Evolutionary conservation across 2,888 invertebrate genomes (phyloP).

Genomic region (Baronia brevicornis): DNA sequence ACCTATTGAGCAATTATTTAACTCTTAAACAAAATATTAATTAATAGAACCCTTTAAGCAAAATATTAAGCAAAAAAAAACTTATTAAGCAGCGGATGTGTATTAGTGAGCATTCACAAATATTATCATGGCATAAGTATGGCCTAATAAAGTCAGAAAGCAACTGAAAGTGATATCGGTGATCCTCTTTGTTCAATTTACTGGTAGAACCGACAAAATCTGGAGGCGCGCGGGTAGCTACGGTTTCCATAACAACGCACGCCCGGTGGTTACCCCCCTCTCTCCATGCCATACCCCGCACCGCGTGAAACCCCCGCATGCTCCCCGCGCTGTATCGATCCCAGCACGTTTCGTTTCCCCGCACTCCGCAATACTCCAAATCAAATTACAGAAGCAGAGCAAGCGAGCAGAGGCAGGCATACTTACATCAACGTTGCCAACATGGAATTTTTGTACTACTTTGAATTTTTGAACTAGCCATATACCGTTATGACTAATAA

Average conservation of each 20-base stretch:
- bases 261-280: slow-evolving; percentile 42
- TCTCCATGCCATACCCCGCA: slow-evolving; percentile 23
- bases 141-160: slow-evolving; percentile 14
- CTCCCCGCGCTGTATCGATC: slow-evolving; percentile 42
- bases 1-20: slow-evolving; percentile 10
- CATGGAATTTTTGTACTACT: slow-evolving; percentile 14
- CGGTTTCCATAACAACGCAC: slow-evolving; percentile 73
- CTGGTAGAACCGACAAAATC: slow-evolving; percentile 67
- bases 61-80: slow-evolving; percentile 3
- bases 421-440: slow-evolving; percentile 13
- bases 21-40: background rate
- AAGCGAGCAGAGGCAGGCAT: slow-evolving; percentile 22
- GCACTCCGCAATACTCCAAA: slow-evolving; percentile 62
- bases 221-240: slow-evolving; percentile 66
- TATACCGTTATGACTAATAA: too few species aligned
- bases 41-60: background rate
- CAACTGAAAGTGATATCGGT: slow-evolving; percentile 52
- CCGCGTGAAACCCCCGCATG: slow-evolving; percentile 20
- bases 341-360: slow-evolving; percentile 23
- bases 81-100: slow-evolving; percentile 8
- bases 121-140: slow-evolving; percentile 16
- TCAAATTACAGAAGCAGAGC: slow-evolving; percentile 66
- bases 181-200: slow-evolving; percentile 70
- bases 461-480: slow-evolving; percentile 11
- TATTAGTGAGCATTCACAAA: slow-evolving; percentile 13